Evolutionary conservation across 1,140 invertebrate species (phyloP), one percentile per base, ranked within the genome.

Genomic region (Leptopilina boulardi): DNA sequence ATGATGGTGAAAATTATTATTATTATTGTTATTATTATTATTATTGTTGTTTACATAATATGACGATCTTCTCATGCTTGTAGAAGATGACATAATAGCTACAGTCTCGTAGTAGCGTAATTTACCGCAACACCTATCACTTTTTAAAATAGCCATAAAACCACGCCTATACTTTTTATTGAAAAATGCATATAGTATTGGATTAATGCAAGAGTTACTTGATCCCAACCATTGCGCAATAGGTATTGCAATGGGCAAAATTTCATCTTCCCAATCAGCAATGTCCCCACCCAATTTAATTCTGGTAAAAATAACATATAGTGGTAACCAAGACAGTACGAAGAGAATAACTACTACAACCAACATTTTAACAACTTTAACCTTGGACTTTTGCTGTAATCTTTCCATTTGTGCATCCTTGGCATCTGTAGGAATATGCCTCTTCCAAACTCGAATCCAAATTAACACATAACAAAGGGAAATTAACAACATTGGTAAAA

Each of bases 121-220:
- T 56, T 95, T 93, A 5, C 95, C 96, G 86, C 96, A 97, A 90
- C 96, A 97, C 76, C 94, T 94, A 34, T 95, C 92, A 80, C 95
- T 96, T 87, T 96, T 95, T 0, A 98, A 92, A 34, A 98, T 96
- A 9, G 96, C 96, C 3, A 96, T 94, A 90, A 99, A 99, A 1
- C 98, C 98, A 51, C 96, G 94, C 1, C 98, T 92, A 88, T 98
- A 99, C 88, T 99, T 99, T 83, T 98, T 97, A 89, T 98, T 99
- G 91, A 99, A 98, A 89, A 97, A 98, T 0, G 98, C 97, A 90
- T 99, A 99, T n/a, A 99, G 93, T 56, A 99, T 95, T 0, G 98
- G 98, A 91, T 99, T 99, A 83, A 99, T 97, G 92, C 97, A 99
- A 34, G 97, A 98, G 89, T 99, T 99, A 19, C 97, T 97, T 0